Evolutionary conservation across 1,140 invertebrate genomes (phyloP).

Genomic region (Armadillidium nasatum): DNA sequence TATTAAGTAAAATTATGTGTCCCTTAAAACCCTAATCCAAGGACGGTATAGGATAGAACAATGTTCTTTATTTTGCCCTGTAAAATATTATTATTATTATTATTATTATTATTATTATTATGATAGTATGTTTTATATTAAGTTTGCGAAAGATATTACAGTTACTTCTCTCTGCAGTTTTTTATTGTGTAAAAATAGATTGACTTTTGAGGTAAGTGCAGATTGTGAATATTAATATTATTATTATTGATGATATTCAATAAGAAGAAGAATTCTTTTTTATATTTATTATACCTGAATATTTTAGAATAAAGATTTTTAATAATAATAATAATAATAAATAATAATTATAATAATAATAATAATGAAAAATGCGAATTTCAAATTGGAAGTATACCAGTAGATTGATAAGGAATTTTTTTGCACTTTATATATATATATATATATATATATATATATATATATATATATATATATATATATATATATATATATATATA

Average conservation of each 20-base stretch:
- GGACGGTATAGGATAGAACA: conserved; percentile 45
- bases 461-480: no score
- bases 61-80: conserved; percentile 25
- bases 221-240: conserved; percentile 29
- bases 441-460: no score
- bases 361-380: background rate
- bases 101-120: no score
- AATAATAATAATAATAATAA: background rate
- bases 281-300: background rate
- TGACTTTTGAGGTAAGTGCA: conserved; percentile 31
- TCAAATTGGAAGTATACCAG: conserved; percentile 5
- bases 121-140: no score
- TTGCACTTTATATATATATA: background rate
- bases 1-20: conserved; percentile 41
- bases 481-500: no score
- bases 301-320: background rate
- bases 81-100: no score
- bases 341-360: no score
- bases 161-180: conserved; percentile 37
- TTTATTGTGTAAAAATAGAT: conserved; percentile 36
- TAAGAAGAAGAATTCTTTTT: conserved; percentile 15
- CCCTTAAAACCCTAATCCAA: conserved; percentile 36
- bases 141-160: background rate
- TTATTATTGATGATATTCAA: conserved; percentile 39
- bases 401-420: conserved; percentile 11